These are phyloP conservation scores for Eremobia ochroleuca DNA, from an alignment of 2,888 invertebrate genomes.

Conservation along the genomic window DNA sequence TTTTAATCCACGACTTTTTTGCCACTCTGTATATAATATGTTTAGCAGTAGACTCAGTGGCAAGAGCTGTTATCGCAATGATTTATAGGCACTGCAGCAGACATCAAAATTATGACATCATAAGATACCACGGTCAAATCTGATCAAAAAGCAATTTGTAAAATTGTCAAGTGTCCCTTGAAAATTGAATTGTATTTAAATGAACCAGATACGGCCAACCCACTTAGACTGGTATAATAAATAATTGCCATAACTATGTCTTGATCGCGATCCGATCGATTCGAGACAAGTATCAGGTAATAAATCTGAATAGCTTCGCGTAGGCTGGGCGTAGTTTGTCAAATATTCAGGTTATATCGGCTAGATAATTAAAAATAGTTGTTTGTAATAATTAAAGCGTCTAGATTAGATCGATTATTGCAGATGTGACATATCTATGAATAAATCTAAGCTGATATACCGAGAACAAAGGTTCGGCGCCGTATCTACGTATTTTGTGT, in stretches of 20 bases:
- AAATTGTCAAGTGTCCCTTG: constrained; percentile 49
- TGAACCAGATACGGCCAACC: constrained; percentile 46
- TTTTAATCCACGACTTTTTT: no score
- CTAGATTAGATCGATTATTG: constrained; percentile 1
- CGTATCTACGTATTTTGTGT: background rate
- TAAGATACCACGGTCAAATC: constrained; percentile 18
- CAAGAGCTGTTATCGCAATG: background rate
- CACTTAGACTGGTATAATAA: constrained; percentile 53
- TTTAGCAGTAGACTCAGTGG: no score
- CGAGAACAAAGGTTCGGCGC: background rate
- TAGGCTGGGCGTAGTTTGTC: constrained; percentile 65
- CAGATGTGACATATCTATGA: background rate
- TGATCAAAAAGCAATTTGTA: constrained; percentile 51
- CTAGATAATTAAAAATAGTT: constrained; percentile 55
- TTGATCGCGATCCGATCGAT: constrained; percentile 57
- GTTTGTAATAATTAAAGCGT: constrained; percentile 23
- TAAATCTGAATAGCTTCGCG: constrained; percentile 72
- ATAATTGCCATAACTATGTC: constrained; percentile 56
- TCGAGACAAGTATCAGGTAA: constrained; percentile 64
- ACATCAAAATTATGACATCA: constrained; percentile 31
- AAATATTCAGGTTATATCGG: constrained; percentile 66
- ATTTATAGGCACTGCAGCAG: constrained; percentile 9
- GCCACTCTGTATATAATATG: no score
- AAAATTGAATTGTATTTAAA: constrained; percentile 58
- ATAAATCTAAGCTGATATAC: background rate